Evolutionary conservation across 2,113 vertebrate species (phyloP).

Genomic region (Pygoscelis adeliae): DNA sequence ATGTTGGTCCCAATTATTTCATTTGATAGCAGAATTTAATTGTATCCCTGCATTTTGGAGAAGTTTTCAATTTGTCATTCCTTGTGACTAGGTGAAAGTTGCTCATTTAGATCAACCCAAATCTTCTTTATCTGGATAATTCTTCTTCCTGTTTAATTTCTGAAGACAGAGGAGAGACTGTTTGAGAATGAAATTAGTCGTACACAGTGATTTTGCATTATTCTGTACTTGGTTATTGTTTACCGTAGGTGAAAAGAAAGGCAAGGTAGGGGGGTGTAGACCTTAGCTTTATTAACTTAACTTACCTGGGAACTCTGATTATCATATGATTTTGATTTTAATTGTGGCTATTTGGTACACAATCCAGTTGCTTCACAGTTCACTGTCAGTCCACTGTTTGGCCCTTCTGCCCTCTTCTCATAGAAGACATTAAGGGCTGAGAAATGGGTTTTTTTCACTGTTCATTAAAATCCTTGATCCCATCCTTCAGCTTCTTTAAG

Average conservation of each 20-base stretch:
- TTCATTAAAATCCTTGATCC: neutral
- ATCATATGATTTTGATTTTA: neutral
- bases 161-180: neutral
- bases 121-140: neutral
- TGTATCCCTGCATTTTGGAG: neutral
- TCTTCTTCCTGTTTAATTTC: neutral
- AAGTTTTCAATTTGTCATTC: neutral
- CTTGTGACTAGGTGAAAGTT: neutral
- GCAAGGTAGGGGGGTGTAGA: rapidly evolving
- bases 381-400: neutral
- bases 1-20: neutral
- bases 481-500: neutral
- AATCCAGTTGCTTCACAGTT: neutral
- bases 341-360: neutral
- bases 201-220: neutral
- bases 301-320: neutral
- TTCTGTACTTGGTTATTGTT: neutral
- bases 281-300: neutral
- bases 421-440: neutral
- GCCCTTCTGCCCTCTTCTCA: neutral
- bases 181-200: neutral
- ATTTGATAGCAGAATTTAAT: neutral
- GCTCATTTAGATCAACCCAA: neutral
- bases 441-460: neutral
- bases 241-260: neutral